phyloP scores from a whole-genome alignment of 2,888 invertebrate genomes.

The Cephus pulcher region DNA sequence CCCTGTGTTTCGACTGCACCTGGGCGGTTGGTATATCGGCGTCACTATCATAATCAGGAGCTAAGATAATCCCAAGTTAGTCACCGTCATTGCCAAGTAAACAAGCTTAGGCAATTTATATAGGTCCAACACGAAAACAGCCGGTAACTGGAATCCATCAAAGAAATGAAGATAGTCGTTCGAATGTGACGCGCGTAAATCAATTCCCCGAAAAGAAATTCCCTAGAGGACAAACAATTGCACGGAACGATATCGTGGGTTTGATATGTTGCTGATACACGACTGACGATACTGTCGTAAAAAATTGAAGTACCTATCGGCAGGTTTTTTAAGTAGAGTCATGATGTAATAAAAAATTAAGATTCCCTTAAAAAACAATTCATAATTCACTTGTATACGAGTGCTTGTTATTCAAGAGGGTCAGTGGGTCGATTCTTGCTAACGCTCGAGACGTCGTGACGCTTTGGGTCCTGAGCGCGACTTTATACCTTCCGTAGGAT shows the following conservation, averaged over 20 bases:
- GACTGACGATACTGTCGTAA: background rate
- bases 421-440: background rate
- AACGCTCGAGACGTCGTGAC: background rate
- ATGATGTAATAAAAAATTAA: background rate
- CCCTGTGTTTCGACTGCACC: background rate
- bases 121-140: background rate
- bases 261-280: background rate
- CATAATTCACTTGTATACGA: background rate
- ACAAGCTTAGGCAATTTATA: background rate
- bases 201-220: background rate
- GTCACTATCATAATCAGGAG: background rate
- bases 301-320: background rate
- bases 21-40: background rate
- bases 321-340: background rate
- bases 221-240: background rate
- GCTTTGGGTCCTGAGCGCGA: slow-evolving; percentile 20
- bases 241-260: background rate
- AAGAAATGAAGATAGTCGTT: background rate
- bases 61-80: background rate
- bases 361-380: background rate
- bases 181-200: background rate
- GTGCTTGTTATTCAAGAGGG: background rate
- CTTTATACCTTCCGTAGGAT: slow-evolving; percentile 25
- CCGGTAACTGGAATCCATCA: background rate
- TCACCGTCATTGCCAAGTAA: background rate